Percentiles rank a stretch among this genome's conserved stretches.
Conservation (phyloP, 2,888 invertebrate species). For the Mylabris sibirica region DNA sequence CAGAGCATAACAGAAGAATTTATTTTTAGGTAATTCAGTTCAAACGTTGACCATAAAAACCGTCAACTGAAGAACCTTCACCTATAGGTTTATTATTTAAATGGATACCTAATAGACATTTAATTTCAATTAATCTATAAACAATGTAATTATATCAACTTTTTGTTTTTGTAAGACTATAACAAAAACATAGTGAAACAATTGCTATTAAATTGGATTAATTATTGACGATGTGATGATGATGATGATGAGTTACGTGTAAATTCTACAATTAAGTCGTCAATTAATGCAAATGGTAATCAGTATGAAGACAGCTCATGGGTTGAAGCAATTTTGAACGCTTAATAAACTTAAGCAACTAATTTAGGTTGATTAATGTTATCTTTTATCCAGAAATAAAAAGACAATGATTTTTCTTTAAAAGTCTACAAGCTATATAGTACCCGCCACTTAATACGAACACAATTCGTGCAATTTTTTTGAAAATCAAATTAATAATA, state of each 20-base stretch:
- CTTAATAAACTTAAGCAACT: constrained; percentile 34
- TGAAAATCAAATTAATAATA: too few species aligned
- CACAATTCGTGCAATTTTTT: too few species aligned
- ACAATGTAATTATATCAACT: neutral
- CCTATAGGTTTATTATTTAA: neutral
- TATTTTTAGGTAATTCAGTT: constrained; percentile 33
- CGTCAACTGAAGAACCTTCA: neutral
- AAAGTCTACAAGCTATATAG: too few species aligned
- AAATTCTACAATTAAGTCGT: constrained; percentile 31
- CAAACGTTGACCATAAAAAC: constrained; percentile 19
- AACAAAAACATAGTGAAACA: neutral
- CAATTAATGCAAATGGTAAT: constrained; percentile 36
- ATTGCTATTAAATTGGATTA: neutral
- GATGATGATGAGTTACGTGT: constrained; percentile 32
- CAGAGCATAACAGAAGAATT: constrained; percentile 46
- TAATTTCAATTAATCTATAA: neutral
- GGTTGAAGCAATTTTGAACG: constrained; percentile 37
- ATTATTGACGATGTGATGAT: constrained; percentile 13
- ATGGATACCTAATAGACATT: too few species aligned
- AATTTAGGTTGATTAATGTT: constrained; percentile 23
- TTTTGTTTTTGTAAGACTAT: neutral
- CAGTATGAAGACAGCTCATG: constrained; percentile 28
- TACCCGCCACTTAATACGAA: too few species aligned
- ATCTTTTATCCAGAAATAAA: neutral
- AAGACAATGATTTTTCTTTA: neutral